Evolutionary conservation across 2,888 invertebrate species (phyloP).

Genomic region (Chydorus sphaericus): DNA sequence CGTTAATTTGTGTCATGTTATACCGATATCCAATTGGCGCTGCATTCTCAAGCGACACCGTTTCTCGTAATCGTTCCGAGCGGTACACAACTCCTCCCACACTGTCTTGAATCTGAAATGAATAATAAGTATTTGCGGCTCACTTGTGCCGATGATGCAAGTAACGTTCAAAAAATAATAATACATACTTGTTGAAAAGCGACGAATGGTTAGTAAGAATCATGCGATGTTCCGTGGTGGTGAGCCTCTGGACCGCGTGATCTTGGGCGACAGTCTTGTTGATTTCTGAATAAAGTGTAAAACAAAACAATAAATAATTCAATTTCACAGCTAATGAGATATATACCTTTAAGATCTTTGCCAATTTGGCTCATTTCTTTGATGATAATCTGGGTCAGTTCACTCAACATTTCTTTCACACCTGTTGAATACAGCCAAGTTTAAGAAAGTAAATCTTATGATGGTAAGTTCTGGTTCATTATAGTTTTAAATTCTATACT

Average conservation of each 20-base stretch:
- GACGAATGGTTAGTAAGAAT: neutral
- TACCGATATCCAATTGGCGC: neutral
- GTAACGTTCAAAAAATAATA: neutral
- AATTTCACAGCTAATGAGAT: too few species aligned
- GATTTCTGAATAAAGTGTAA: too few species aligned
- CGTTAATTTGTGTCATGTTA: neutral
- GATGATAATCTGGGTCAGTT: neutral
- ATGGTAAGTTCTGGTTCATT: too few species aligned
- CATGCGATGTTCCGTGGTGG: neutral
- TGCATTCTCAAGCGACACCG: neutral
- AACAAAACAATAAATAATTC: too few species aligned
- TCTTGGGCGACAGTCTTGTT: neutral
- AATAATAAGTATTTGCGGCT: neutral
- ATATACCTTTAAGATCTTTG: slow-evolving; percentile 3
- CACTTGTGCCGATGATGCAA: neutral
- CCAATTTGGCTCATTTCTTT: neutral
- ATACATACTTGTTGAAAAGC: neutral
- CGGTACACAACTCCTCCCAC: neutral
- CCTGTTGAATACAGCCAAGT: neutral
- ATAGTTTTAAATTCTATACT: neutral
- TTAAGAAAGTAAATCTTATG: too few species aligned
- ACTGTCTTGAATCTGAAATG: neutral
- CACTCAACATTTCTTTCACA: neutral
- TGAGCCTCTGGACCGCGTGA: neutral
- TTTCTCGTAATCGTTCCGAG: neutral